Conservation (phyloP, 2,113 vertebrate genomes). For the Morphnarchus princeps region DNA sequence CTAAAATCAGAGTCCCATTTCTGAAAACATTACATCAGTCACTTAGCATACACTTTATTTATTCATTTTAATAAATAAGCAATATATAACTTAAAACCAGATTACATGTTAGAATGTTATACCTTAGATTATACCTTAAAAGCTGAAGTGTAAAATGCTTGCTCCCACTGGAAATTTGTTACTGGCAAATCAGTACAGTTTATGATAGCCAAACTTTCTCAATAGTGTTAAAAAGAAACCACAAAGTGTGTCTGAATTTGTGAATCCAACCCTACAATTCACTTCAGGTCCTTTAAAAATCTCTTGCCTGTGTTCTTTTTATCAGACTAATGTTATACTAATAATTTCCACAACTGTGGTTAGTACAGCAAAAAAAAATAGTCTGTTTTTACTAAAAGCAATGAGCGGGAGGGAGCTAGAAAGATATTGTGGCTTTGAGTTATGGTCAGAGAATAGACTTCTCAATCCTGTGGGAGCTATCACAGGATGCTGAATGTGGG, state of each 20-base stretch:
- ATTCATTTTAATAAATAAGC: not conserved
- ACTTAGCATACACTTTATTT: slow-evolving; percentile 35
- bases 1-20: not conserved
- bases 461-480: not conserved
- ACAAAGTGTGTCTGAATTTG: not conserved
- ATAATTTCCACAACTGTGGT: not conserved
- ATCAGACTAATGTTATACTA: not conserved
- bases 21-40: not conserved
- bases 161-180: not conserved
- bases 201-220: not conserved
- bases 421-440: not conserved
- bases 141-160: not conserved
- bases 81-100: not conserved
- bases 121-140: not conserved
- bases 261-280: not conserved
- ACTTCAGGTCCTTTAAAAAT: not conserved
- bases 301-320: not conserved
- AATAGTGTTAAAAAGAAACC: not conserved
- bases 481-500: too few relatives aligned
- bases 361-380: not conserved
- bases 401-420: not conserved
- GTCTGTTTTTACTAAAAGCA: not conserved
- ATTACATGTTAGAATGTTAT: not conserved
- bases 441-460: not conserved
- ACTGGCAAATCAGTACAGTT: not conserved